Evolutionary conservation across 2,797 vertebrate genomes (phyloP).

Genomic region (Decapterus maruadsi): DNA sequence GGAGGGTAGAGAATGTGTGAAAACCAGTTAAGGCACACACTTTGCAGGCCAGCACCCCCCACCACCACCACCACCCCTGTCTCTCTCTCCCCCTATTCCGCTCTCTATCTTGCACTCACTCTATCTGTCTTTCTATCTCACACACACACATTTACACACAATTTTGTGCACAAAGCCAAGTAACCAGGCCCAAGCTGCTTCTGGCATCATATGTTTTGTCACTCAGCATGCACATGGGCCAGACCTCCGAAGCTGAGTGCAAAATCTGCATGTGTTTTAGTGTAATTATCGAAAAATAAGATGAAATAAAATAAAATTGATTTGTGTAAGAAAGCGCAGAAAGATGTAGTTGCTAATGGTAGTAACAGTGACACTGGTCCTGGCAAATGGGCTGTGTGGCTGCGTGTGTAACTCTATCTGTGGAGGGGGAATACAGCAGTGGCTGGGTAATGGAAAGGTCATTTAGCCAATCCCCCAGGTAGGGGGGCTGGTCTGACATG

Average conservation of each 20-base stretch:
- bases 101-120: no score
- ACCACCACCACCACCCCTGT: no score
- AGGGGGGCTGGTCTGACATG: constrained; percentile 82
- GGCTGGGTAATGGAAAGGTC: constrained; percentile 87
- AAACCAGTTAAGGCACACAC: constrained; percentile 70
- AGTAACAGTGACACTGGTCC: constrained; percentile 69
- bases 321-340: constrained; percentile 21
- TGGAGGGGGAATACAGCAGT: constrained; percentile 79
- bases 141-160: constrained; percentile 2
- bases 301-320: constrained; percentile 10
- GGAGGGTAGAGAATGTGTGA: constrained; percentile 71
- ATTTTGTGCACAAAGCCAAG: constrained; percentile 1
- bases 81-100: not conserved
- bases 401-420: constrained; percentile 81
- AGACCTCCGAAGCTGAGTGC: not conserved
- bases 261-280: not conserved
- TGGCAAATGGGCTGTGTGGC: constrained; percentile 74
- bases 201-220: constrained; percentile 29
- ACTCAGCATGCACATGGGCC: constrained; percentile 6
- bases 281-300: not conserved
- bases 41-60: constrained; percentile 28
- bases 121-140: not conserved
- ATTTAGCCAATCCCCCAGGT: constrained; percentile 83
- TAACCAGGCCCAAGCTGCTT: constrained; percentile 18
- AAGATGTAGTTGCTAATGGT: constrained; percentile 59